Conservation (phyloP, 2,113 vertebrate genomes). For the Cepphus grylle region DNA sequence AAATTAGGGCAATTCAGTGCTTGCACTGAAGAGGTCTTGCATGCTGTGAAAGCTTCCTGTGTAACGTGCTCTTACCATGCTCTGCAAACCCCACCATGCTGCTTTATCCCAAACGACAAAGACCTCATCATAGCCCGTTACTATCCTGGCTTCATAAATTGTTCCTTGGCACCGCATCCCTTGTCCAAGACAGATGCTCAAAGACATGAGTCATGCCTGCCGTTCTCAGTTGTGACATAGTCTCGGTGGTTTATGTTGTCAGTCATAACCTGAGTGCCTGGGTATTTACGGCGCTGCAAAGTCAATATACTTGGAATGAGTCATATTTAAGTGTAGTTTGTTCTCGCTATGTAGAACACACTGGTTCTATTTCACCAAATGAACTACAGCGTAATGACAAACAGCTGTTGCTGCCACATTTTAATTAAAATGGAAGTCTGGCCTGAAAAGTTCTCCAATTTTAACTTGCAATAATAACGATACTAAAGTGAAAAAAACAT, state of each 20-base stretch:
- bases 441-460: background rate
- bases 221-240: background rate
- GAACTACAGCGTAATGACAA: background rate
- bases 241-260: background rate
- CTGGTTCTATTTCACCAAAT: background rate
- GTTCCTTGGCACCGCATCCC: background rate
- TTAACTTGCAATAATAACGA: background rate
- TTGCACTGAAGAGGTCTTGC: background rate
- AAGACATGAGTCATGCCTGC: background rate
- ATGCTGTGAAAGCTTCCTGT: background rate
- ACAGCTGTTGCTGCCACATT: background rate
- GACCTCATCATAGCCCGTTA: background rate
- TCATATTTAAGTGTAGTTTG: background rate
- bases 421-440: background rate
- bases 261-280: background rate
- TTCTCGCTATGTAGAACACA: background rate
- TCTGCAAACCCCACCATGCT: background rate
- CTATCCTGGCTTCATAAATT: background rate
- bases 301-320: background rate
- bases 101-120: background rate
- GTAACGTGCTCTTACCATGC: background rate
- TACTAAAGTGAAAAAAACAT: background rate
- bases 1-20: background rate
- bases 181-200: background rate
- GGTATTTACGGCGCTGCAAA: background rate